phyloP scores from a whole-genome alignment of 2,888 invertebrate species.

The Hirtodrosophila trivittata region DNA sequence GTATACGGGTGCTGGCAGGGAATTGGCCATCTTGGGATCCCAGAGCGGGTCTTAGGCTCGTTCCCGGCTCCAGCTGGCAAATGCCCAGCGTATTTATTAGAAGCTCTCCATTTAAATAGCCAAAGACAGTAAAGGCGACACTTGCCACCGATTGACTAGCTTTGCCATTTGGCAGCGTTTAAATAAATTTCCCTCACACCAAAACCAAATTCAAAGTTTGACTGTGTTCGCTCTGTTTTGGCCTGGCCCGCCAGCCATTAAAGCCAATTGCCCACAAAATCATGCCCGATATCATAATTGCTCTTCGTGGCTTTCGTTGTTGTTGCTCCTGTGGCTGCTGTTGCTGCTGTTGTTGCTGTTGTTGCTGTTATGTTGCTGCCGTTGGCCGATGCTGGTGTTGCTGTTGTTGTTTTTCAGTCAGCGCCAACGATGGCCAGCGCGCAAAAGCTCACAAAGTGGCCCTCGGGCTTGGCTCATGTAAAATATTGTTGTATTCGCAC shows the following conservation, averaged over 20 bases:
- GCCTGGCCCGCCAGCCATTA: conserved; percentile 63
- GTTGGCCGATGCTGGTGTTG: conserved; percentile 8
- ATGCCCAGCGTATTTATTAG: conserved; percentile 59
- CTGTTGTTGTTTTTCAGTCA: conserved; percentile 61
- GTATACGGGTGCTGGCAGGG: conserved; percentile 19
- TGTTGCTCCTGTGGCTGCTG: conserved; percentile 28
- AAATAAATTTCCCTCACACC: conserved; percentile 64
- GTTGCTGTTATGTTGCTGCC: conserved; percentile 29
- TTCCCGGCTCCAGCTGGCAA: conserved; percentile 46
- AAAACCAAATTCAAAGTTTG: conserved; percentile 14
- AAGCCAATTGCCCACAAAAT: conserved; percentile 79
- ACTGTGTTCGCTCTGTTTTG: conserved; percentile 30
- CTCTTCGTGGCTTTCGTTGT: conserved; percentile 71
- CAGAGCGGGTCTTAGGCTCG: not conserved
- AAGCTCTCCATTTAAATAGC: conserved; percentile 45
- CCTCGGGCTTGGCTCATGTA: conserved; percentile 61
- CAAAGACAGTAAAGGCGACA: conserved; percentile 40
- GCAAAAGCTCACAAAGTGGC: conserved; percentile 50
- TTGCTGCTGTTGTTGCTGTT: conserved; percentile 10
- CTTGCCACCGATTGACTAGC: conserved; percentile 61
- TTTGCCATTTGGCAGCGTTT: conserved; percentile 74
- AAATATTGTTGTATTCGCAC: conserved; percentile 62
- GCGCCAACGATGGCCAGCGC: conserved; percentile 57
- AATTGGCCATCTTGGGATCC: conserved; percentile 30
- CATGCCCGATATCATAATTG: conserved; percentile 79